Base-by-base conservation (phyloP, 64 coral and sea anemone genomes). In the Exaiptasia diaphana region DNA sequence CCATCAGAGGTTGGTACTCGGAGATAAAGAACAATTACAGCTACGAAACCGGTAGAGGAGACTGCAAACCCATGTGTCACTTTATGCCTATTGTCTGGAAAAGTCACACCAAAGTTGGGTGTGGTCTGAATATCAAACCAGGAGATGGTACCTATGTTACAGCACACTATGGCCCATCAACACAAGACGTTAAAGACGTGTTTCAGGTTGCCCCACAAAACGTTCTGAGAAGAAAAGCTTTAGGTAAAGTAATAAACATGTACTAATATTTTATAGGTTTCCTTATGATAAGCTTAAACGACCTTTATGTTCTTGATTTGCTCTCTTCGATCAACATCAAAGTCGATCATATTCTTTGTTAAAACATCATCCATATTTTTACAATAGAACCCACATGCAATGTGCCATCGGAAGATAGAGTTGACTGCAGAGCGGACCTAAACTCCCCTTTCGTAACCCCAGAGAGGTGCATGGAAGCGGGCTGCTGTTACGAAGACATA, bases 71-170 rank as follows among this genome's bases (percentile, higher is more conserved):
- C 14, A 62, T 73, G 5, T 43, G 68, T 29, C 52, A 85, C 31
- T 85, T 85, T 30, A 40, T 68, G 52, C 41, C 65, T 1, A 39
- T 85, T 2, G 82, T 85, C 5, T 73, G 82, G 68, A 85, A 71
- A 27, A 46, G 13, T 40, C 45, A 60, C 33, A 62, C 21, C 11
- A 64, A 35, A 74, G 22, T 89, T 5, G 86, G 86, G 7, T 89
- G 86, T 52, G 86, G 86, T n/a, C 34, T 89, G 41, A 74, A 82
- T 13, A 50, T 89, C 4, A 58, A 39, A 54, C 50, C 65, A 12
- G 40, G 67, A 0, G 67, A 74, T 82, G 86, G 86, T 20, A 89
- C 86, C 4, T 82, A 82, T 36, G 78, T 89, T 3, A 89, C 86
- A 48, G 78, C 77, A 35, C 77, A 89, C 43, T 89, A 83, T 50